phyloP scores from a whole-genome alignment of 2,113 vertebrate species.

The Jaculus jaculus region DNA sequence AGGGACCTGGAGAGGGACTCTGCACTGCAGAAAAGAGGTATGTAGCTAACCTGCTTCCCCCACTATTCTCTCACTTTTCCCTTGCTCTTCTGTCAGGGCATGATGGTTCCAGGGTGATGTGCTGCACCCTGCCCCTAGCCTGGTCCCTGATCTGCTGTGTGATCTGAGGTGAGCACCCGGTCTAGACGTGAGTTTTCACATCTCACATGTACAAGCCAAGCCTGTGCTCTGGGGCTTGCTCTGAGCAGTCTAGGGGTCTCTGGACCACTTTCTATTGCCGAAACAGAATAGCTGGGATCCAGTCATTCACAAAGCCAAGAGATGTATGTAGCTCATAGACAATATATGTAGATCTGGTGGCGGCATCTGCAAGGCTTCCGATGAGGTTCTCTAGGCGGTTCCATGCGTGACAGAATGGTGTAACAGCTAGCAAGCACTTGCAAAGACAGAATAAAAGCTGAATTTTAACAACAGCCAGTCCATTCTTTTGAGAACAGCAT shows the following conservation, averaged over 20 bases:
- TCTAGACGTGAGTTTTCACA: not conserved
- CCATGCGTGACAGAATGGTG: too few relatives aligned
- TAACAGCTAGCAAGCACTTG: not conserved
- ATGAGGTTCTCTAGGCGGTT: not conserved
- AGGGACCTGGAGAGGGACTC: not conserved
- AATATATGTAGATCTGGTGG: not conserved
- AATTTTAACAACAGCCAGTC: not conserved
- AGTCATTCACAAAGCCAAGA: not conserved
- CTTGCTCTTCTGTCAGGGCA: not conserved
- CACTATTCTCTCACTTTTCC: not conserved
- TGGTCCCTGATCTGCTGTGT: not conserved
- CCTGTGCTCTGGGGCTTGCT: not conserved
- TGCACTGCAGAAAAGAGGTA: not conserved
- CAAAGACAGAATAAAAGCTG: not conserved
- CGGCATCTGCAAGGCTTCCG: not conserved
- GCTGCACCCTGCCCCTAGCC: not conserved
- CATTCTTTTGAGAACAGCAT: not conserved
- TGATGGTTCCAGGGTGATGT: too few relatives aligned
- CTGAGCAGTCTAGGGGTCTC: not conserved
- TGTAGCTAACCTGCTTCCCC: not conserved
- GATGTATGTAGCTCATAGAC: not conserved
- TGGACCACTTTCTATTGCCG: not conserved
- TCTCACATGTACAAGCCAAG: not conserved
- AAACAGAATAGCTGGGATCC: not conserved
- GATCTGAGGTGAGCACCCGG: not conserved